Base-by-base conservation (phyloP, 64 coral and sea anemone species). In the Porites lutea region DNA sequence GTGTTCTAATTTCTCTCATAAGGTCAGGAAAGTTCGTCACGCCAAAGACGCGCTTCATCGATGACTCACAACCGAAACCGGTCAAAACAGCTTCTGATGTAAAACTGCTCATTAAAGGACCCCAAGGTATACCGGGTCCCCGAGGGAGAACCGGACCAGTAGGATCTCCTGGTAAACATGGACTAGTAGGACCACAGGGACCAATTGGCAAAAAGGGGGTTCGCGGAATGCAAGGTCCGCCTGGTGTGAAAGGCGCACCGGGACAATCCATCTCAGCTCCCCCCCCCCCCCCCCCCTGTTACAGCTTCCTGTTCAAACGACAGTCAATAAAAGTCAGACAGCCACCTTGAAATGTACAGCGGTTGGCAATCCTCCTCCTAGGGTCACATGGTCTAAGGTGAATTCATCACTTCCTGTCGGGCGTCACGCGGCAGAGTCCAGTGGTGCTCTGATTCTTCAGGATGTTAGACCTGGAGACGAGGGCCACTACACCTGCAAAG, bases 131-230 rank as follows among this genome's bases (percentile, higher is more conserved):
- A 48, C 45, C 57, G 4, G 88, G 88, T 23, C 49, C 50, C 3
- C 14, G 21, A 14, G 88, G 89, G 45, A 75, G 37, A 84, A 71
- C 20, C 0, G 89, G 89, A 2, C 54, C 68, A 65, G 59, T 46
- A 13, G 89, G 89, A 18, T 43, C 67, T 46, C 89, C 89, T 9
- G 89, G 89, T 49, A 91, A 83, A 75, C 79, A 83, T 14, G 89
- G 89, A 48, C 78, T 78, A 48, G 19, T 21, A 57, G 89, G 89
- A 48, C 43, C 52, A 59, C 55, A 47, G 27, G 89, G 89, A 62
- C 23, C 50, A 48, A 50, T 22, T 48, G 78, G 89, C 1, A 78
- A 58, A 3, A 72, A 77, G 59, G 89, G 89, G 18, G 82, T 50
- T 13, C 50, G 53, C 55, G 89, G 89, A 13, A 11, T 60, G 18